Percentiles rank a stretch among this genome's conserved stretches.
Evolutionary conservation across 2,888 invertebrate species (phyloP).

Genomic region (Drosophila acutilabella): DNA sequence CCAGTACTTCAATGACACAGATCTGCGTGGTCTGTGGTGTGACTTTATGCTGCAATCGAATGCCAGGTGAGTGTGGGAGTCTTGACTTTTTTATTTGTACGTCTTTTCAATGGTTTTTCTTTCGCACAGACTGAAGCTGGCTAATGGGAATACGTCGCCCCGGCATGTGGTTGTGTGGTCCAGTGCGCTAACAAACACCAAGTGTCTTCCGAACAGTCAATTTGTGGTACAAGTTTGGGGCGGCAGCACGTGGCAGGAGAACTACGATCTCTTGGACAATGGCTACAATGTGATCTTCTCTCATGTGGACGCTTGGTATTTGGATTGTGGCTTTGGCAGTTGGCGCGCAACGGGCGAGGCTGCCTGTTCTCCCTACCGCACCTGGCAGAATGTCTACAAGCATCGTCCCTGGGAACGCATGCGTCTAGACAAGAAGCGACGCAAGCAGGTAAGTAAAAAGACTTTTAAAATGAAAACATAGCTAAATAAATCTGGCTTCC

Average conservation of each 20-base stretch:
- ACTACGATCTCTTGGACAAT: constrained; percentile 90
- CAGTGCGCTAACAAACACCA: constrained; percentile 90
- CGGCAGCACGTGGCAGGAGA: constrained; percentile 92
- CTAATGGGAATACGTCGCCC: constrained; percentile 83
- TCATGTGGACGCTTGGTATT: constrained; percentile 95
- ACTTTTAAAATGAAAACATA: neutral
- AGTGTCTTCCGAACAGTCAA: constrained; percentile 88
- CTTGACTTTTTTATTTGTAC: no score
- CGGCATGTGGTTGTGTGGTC: constrained; percentile 89
- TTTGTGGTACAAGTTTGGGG: constrained; percentile 93
- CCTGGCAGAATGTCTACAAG: constrained; percentile 94
- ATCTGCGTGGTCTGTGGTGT: constrained; percentile 92
- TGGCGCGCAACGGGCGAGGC: constrained; percentile 93
- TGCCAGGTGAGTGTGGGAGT: constrained; percentile 80
- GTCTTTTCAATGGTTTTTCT: neutral
- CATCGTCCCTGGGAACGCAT: constrained; percentile 91
- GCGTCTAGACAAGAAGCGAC: constrained; percentile 82
- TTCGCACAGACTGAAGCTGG: constrained; percentile 80
- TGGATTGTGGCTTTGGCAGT: constrained; percentile 94
- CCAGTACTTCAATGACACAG: constrained; percentile 90
- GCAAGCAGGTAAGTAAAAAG: constrained; percentile 79
- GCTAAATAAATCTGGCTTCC: neutral
- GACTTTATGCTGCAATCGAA: constrained; percentile 90
- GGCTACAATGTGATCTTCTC: constrained; percentile 92
- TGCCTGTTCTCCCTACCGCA: constrained; percentile 94